Evolutionary conservation across 2,113 vertebrate genomes (phyloP).

Genomic region (Ranitomeya variabilis): DNA sequence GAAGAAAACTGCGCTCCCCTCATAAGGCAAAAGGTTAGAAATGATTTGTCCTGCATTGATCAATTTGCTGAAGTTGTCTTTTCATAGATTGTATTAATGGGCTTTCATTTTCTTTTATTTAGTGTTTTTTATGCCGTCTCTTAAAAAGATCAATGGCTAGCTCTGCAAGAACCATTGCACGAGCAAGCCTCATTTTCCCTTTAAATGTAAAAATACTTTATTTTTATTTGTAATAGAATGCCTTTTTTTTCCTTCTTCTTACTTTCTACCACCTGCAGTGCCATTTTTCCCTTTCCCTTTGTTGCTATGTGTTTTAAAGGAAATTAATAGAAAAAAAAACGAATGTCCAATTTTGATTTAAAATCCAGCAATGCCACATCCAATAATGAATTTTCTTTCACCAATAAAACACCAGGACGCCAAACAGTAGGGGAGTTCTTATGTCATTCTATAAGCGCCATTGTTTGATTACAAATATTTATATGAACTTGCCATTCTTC

Average conservation of each 20-base stretch:
- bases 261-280: constrained; percentile 66
- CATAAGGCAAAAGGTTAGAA: constrained; percentile 77
- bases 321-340: constrained; percentile 65
- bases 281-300: constrained; percentile 63
- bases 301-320: constrained; percentile 67
- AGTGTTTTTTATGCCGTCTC: constrained; percentile 72
- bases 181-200: constrained; percentile 75
- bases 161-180: constrained; percentile 72
- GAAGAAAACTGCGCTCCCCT: constrained; percentile 65
- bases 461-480: constrained; percentile 65
- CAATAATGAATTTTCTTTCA: constrained; percentile 68
- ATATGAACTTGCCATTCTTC: constrained; percentile 61
- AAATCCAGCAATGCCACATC: constrained; percentile 69
- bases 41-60: constrained; percentile 78
- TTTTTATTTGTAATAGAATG: constrained; percentile 77
- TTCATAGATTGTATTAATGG: constrained; percentile 78
- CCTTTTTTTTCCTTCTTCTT: constrained; percentile 66
- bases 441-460: constrained; percentile 64
- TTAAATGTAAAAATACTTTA: constrained; percentile 79
- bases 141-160: constrained; percentile 80
- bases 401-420: constrained; percentile 64
- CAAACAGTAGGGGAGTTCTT: constrained; percentile 67
- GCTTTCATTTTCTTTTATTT: constrained; percentile 82
- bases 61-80: constrained; percentile 79
- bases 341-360: constrained; percentile 68